phyloP scores from a whole-genome alignment of 2,797 vertebrate genomes.

The Onychomys arenicola region DNA sequence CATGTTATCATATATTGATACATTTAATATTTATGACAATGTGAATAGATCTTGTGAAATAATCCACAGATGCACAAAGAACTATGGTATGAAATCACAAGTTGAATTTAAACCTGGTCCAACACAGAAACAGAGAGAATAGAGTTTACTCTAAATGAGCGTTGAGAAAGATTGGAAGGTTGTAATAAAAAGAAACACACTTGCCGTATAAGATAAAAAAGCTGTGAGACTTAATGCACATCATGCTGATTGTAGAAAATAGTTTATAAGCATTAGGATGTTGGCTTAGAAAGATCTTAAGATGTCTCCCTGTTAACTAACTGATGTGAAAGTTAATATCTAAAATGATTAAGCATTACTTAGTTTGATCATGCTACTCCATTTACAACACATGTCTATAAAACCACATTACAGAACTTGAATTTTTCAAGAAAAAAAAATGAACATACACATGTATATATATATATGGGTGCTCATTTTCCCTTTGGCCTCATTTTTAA shows the following conservation, averaged over 20 bases:
- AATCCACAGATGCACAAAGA: neutral
- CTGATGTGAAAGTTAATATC: neutral
- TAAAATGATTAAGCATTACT: neutral
- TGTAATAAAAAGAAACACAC: neutral
- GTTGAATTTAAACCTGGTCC: neutral
- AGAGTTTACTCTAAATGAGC: fast-evolving
- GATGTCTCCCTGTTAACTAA: neutral
- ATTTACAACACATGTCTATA: neutral
- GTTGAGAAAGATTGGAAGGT: neutral
- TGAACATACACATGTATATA: fast-evolving
- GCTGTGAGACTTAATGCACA: neutral
- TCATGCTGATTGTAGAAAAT: neutral
- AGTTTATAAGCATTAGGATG: neutral
- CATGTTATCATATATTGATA: neutral
- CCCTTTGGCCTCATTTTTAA: neutral
- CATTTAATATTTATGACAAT: neutral
- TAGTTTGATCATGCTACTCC: neutral
- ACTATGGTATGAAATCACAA: neutral
- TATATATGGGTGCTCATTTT: neutral
- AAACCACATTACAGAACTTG: neutral
- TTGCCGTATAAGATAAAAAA: neutral
- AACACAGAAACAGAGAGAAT: neutral
- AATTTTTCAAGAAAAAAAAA: neutral
- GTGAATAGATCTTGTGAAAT: neutral
- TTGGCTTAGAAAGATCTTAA: neutral